phyloP scores from a whole-genome alignment of 1,140 invertebrate species.

The Anagrus nilaparvatae region DNA sequence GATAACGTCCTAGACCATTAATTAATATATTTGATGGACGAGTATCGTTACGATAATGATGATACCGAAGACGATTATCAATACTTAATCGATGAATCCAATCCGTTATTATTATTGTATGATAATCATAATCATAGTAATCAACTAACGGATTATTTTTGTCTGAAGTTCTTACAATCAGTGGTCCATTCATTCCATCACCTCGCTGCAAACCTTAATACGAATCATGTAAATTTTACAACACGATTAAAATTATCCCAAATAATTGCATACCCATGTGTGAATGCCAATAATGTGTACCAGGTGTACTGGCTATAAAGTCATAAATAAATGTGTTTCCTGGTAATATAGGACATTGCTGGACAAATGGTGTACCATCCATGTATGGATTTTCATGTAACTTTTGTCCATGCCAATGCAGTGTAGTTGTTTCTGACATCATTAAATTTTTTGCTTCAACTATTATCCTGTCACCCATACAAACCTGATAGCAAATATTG shows the following conservation, averaged over 20 bases:
- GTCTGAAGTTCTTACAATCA: slow-evolving; percentile 54
- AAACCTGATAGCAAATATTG: too few relatives aligned
- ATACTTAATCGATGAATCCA: slow-evolving; percentile 63
- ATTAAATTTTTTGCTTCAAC: slow-evolving; percentile 39
- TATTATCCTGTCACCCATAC: slow-evolving; percentile 37
- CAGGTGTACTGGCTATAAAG: slow-evolving; percentile 36
- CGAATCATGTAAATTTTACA: not conserved
- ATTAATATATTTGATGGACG: slow-evolving; percentile 66
- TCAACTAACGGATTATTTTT: slow-evolving; percentile 45
- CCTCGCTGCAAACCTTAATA: not conserved
- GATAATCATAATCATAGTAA: slow-evolving; percentile 58
- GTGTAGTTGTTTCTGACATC: slow-evolving; percentile 32
- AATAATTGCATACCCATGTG: slow-evolving; percentile 44
- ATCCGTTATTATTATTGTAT: slow-evolving; percentile 64
- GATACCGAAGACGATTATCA: slow-evolving; percentile 61
- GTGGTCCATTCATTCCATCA: slow-evolving; percentile 66
- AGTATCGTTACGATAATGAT: slow-evolving; percentile 65
- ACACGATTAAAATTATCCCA: not conserved
- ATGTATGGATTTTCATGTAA: slow-evolving; percentile 42
- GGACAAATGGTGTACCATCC: slow-evolving; percentile 38
- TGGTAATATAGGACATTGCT: slow-evolving; percentile 49
- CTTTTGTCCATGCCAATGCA: slow-evolving; percentile 43
- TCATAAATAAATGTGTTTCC: slow-evolving; percentile 45
- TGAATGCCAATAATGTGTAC: slow-evolving; percentile 59
- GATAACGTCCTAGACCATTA: slow-evolving; percentile 57